Conservation (phyloP, 2,113 vertebrate genomes). For the Prunella fulvescens region DNA sequence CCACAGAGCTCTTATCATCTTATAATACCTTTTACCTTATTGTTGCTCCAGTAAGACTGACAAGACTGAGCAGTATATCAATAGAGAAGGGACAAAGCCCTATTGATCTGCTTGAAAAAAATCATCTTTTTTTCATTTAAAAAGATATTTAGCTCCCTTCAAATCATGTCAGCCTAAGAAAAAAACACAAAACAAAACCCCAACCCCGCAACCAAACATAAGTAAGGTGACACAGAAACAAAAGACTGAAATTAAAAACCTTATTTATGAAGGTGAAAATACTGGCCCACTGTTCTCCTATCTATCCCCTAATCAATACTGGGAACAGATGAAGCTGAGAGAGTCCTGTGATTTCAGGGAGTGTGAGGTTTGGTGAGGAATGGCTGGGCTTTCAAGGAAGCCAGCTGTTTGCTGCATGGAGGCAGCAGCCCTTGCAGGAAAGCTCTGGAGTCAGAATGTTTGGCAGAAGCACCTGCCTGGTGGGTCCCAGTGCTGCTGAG, state of each 20-base stretch:
- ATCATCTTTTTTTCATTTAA: not conserved
- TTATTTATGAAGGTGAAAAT: not conserved
- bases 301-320: not conserved
- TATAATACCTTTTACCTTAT: not conserved
- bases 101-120: not conserved
- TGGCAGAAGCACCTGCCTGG: not conserved
- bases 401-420: not conserved
- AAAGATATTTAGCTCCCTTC: not conserved
- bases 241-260: not conserved
- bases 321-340: not conserved
- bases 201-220: not conserved
- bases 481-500: not conserved
- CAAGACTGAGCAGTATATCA: not conserved
- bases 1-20: not conserved
- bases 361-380: not conserved
- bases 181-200: not conserved
- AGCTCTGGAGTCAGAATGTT: not conserved
- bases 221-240: not conserved
- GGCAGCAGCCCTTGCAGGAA: not conserved
- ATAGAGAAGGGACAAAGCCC: not conserved
- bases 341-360: not conserved
- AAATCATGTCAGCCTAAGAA: not conserved
- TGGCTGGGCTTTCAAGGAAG: not conserved
- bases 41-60: not conserved
- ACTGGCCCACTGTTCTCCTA: not conserved